Conservation (phyloP, 2,113 vertebrate species). For the Numida meleagris region DNA sequence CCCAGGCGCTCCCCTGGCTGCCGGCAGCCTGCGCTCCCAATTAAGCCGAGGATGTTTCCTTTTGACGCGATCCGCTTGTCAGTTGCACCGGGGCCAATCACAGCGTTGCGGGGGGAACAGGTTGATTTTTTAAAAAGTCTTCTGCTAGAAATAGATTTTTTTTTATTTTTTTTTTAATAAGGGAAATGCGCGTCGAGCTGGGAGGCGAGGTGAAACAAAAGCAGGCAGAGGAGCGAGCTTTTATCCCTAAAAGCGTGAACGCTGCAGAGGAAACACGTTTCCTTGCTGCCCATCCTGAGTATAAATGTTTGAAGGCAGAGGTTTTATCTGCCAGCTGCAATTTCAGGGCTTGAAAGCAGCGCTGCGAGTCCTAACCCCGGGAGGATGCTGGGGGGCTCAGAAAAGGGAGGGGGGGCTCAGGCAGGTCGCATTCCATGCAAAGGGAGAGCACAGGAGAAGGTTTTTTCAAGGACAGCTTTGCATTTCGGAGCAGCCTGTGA, state of each 20-base stretch:
- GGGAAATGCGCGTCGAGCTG: not conserved
- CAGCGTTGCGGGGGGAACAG: slow-evolving; percentile 70
- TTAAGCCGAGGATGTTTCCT: slow-evolving; percentile 90
- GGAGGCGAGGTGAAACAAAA: not conserved
- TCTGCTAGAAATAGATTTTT: slow-evolving; percentile 31
- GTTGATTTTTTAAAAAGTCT: slow-evolving; percentile 71
- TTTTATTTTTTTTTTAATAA: slow-evolving; percentile 27
- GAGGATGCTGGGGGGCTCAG: not conserved
- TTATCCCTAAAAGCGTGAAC: not conserved
- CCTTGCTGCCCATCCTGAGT: not conserved
- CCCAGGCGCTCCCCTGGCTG: slow-evolving; percentile 90
- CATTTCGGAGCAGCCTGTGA: slow-evolving; percentile 31
- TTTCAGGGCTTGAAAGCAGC: slow-evolving; percentile 10
- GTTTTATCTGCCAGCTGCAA: not conserved
- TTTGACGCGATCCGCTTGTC: slow-evolving; percentile 88
- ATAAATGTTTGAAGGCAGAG: not conserved
- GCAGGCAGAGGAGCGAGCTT: slow-evolving; percentile 31
- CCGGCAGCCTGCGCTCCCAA: slow-evolving; percentile 90
- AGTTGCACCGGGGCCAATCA: slow-evolving; percentile 81
- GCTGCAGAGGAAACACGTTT: not conserved
- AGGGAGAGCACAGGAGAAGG: slow-evolving; percentile 8
- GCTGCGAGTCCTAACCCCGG: not conserved
- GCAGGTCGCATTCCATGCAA: not conserved
- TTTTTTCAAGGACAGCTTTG: slow-evolving; percentile 43
- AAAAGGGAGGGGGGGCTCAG: not conserved